These are phyloP conservation scores for Meda fulgida DNA, from an alignment of 2,797 vertebrate species.

Conservation along the genomic window DNA sequence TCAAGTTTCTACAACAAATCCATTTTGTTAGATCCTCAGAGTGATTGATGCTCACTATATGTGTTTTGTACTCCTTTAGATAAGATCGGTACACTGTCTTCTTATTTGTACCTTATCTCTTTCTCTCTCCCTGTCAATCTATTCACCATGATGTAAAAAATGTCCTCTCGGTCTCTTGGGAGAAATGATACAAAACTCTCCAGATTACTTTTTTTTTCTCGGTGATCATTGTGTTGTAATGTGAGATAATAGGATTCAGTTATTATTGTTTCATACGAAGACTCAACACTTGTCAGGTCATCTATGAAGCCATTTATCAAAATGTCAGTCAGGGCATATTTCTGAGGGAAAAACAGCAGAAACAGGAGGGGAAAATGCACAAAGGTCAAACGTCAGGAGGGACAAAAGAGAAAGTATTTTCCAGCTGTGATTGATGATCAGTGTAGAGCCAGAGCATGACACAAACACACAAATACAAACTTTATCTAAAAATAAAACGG, in stretches of 20 bases:
- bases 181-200: slow-evolving; percentile 10
- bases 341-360: not conserved
- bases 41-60: not conserved
- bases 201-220: not conserved
- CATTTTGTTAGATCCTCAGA: slow-evolving; percentile 3
- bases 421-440: slow-evolving; percentile 46
- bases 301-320: slow-evolving; percentile 44
- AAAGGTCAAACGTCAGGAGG: slow-evolving; percentile 54
- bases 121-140: not conserved
- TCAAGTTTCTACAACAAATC: not conserved
- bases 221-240: slow-evolving; percentile 1
- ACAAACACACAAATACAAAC: not conserved
- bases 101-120: not conserved
- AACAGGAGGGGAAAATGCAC: not conserved
- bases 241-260: slow-evolving; percentile 25
- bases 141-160: not conserved
- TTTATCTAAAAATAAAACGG: not conserved
- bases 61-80: not conserved
- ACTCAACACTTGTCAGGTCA: slow-evolving; percentile 18
- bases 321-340: slow-evolving; percentile 36
- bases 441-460: not conserved
- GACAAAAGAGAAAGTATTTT: slow-evolving; percentile 35
- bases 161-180: not conserved
- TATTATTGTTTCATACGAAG: slow-evolving; percentile 24
- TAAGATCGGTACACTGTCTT: not conserved